A percentile compares a stretch with the other conserved stretches of the same genome.
Evolutionary conservation across 2,888 invertebrate species (phyloP).

Genomic region (Tetropium fuscum): DNA sequence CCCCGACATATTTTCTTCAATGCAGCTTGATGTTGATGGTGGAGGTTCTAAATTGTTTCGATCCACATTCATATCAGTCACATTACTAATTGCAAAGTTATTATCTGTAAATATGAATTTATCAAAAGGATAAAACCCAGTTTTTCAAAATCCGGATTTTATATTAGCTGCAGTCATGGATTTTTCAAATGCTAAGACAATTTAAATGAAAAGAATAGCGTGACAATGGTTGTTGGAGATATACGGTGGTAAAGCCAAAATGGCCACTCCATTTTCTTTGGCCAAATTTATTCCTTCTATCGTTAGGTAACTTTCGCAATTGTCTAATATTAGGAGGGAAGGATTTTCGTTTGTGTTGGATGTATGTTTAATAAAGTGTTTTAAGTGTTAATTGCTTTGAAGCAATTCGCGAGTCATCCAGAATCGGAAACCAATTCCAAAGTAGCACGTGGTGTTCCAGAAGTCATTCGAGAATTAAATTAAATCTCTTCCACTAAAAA

Average conservation of each 20-base stretch:
- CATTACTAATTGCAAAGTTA: slow-evolving; percentile 30
- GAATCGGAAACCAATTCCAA: background rate
- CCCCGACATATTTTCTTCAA: background rate
- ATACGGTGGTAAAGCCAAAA: slow-evolving; percentile 61
- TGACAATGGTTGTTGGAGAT: slow-evolving; percentile 58
- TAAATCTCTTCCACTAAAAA: too few relatives aligned
- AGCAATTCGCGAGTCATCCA: slow-evolving; percentile 3
- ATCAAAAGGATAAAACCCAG: slow-evolving; percentile 36
- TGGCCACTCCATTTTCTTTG: slow-evolving; percentile 58
- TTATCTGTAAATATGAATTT: slow-evolving; percentile 28
- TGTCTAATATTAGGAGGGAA: background rate
- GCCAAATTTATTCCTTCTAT: slow-evolving; percentile 45
- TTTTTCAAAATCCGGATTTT: slow-evolving; percentile 26
- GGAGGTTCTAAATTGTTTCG: too few relatives aligned
- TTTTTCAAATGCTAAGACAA: slow-evolving; percentile 39
- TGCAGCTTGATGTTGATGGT: too few relatives aligned
- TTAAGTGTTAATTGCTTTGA: background rate
- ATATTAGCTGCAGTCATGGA: slow-evolving; percentile 35
- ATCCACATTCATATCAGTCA: slow-evolving; percentile 29
- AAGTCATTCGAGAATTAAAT: background rate
- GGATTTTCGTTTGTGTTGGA: background rate
- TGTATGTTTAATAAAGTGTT: background rate
- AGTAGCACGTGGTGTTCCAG: background rate
- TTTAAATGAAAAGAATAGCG: slow-evolving; percentile 51
- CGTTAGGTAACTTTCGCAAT: slow-evolving; percentile 38